These are phyloP conservation scores for Nasonia vitripennis DNA, from an alignment of 1,140 invertebrate genomes.

Conservation along the genomic window DNA sequence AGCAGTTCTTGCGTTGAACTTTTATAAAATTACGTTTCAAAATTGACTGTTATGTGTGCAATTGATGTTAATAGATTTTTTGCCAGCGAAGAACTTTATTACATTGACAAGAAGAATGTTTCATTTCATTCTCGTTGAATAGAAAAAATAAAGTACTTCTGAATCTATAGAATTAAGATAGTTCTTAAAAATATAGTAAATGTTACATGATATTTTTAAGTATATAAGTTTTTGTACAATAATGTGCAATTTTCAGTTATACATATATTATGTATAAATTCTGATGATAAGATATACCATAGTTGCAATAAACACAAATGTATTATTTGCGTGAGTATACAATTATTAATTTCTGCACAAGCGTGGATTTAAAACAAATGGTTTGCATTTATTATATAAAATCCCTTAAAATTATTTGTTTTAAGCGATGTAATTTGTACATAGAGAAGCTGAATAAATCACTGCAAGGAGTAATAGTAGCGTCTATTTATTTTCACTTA, in stretches of 20 bases:
- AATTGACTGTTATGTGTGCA: constrained; percentile 19
- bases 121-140: constrained; percentile 1
- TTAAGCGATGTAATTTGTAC: constrained; percentile 37
- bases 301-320: constrained; percentile 15
- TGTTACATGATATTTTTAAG: constrained; percentile 34
- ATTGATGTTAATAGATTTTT: constrained; percentile 32
- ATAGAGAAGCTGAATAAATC: constrained; percentile 47
- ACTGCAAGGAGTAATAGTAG: neutral
- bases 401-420: constrained; percentile 6
- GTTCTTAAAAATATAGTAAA: constrained; percentile 36
- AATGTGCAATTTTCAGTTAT: constrained; percentile 44
- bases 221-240: constrained; percentile 22
- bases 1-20: neutral
- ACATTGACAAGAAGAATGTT: constrained; percentile 11
- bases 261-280: constrained; percentile 45
- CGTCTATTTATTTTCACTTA: constrained; percentile 24
- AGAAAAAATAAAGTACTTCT: constrained; percentile 13
- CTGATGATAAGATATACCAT: constrained; percentile 10
- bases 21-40: neutral
- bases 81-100: constrained; percentile 22
- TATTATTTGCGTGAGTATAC: constrained; percentile 42
- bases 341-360: constrained; percentile 40
- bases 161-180: constrained; percentile 9
- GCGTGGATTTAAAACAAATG: constrained; percentile 34
- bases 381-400: constrained; percentile 37